phyloP scores from a whole-genome alignment of 30 jellyfish, hydroid and myxozoan species.

The Aurelia aurita region DNA sequence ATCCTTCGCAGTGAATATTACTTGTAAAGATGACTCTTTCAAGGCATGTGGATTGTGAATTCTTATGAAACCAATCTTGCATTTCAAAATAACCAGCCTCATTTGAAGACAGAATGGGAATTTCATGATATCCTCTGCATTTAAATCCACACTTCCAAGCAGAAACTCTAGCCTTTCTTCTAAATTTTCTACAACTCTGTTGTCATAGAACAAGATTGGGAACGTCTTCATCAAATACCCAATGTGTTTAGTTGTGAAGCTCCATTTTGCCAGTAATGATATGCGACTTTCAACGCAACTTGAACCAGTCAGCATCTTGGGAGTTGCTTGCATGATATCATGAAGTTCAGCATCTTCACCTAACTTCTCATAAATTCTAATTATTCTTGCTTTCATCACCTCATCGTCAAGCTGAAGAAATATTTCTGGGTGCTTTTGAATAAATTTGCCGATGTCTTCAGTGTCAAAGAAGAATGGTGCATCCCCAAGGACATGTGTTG shows the following conservation, averaged over 20 bases:
- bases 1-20: constrained; percentile 25
- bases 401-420: constrained; percentile 37
- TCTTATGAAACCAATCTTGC: constrained; percentile 61
- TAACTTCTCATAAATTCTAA: background rate
- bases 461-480: constrained; percentile 63
- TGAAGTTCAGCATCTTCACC: constrained; percentile 49
- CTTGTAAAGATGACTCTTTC: constrained; percentile 17
- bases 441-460: constrained; percentile 33
- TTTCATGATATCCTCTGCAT: constrained; percentile 46
- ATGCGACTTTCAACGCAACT: constrained; percentile 35
- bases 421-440: constrained; percentile 48
- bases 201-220: constrained; percentile 48
- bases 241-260: constrained; percentile 20
- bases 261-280: constrained; percentile 34
- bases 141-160: constrained; percentile 19
- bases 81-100: constrained; percentile 33
- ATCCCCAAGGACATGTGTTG: constrained; percentile 28
- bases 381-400: constrained; percentile 18
- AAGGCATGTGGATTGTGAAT: constrained; percentile 26
- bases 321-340: constrained; percentile 52
- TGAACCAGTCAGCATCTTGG: constrained; percentile 38
- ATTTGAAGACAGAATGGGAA: constrained; percentile 61
- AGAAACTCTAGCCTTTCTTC: constrained; percentile 49
- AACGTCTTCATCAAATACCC: constrained; percentile 40
- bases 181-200: constrained; percentile 63